Evolutionary conservation across 2,797 vertebrate species (phyloP).

Genomic region (Neomorphus geoffroyi): DNA sequence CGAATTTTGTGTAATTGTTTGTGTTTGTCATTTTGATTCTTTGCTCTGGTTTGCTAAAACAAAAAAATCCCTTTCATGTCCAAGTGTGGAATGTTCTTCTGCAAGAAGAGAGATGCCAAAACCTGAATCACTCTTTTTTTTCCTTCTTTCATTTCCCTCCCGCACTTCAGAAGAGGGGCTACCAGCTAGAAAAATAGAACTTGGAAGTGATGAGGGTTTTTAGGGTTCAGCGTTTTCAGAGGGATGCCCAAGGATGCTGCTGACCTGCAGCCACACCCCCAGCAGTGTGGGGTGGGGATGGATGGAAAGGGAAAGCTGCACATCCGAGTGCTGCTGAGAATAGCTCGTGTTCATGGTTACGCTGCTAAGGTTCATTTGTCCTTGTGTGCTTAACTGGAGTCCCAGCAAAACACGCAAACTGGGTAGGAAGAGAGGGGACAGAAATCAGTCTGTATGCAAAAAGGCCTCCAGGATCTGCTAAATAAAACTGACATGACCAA

Average conservation of each 20-base stretch:
- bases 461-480: neutral
- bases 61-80: conserved; percentile 10
- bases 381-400: neutral
- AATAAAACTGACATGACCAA: neutral
- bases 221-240: neutral
- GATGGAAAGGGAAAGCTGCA: neutral
- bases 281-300: neutral
- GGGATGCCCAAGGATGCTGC: neutral
- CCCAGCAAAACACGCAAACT: neutral
- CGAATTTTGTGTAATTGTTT: neutral
- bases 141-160: neutral
- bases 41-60: neutral
- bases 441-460: fast-evolving
- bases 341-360: neutral
- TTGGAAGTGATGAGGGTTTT: neutral
- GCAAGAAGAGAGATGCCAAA: neutral
- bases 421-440: neutral
- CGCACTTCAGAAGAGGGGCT: neutral
- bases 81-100: neutral
- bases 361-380: neutral
- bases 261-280: neutral
- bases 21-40: conserved; percentile 24
- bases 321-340: neutral
- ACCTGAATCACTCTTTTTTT: neutral
- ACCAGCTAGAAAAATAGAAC: neutral